Base-by-base conservation (phyloP, 2,888 invertebrate species). In the Eudasyphora cyanicolor region DNA sequence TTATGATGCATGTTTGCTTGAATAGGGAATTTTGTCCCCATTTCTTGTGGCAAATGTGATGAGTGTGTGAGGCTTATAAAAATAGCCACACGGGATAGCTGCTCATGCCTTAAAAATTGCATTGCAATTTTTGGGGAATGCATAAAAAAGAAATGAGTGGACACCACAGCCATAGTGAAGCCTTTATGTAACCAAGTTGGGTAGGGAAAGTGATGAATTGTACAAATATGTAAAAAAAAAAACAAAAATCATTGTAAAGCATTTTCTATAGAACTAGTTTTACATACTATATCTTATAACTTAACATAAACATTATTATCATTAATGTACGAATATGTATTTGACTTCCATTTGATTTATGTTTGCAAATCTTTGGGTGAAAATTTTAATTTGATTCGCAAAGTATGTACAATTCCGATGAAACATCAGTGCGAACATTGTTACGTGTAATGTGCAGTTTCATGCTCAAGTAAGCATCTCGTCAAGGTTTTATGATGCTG, bases 41-140 rank as follows among this genome's bases (percentile, higher is more conserved):
- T 14, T 62, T 62, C 14, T 17, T 24, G 32, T 32, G 29, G 62
- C 17, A 35, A 62, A 54, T 21, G 21, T 62, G 35, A n/a, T 60
- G 29, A 29, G 14, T 60, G 29, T 60, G 14, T 57, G 21, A 14
- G 7, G 60, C 29, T 14, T 67, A 42, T 67, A 67, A 64, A 64
- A 67, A 67, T 67, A 67, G 42, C 67, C 24, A 42, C 24, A 14
- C 12, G 24, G 42, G 38, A 67, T 42, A 42, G 67, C 67, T 67
- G 67, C 67, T 67, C 38, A 67, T 21, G 67, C 67, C n/a, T n/a
- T n/a, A 21, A 8, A 21, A 42, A 67, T 24, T 42, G 67, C 42
- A 42, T 14, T 35, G 2, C 10, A 64, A 12, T 67, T 67, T 67
- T 60, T 42, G 42, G 67, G 67, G 67, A 67, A 60, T n/a, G 24